These are phyloP conservation scores for Xestia xanthographa DNA, from an alignment of 2,888 invertebrate genomes.

Conservation along the genomic window DNA sequence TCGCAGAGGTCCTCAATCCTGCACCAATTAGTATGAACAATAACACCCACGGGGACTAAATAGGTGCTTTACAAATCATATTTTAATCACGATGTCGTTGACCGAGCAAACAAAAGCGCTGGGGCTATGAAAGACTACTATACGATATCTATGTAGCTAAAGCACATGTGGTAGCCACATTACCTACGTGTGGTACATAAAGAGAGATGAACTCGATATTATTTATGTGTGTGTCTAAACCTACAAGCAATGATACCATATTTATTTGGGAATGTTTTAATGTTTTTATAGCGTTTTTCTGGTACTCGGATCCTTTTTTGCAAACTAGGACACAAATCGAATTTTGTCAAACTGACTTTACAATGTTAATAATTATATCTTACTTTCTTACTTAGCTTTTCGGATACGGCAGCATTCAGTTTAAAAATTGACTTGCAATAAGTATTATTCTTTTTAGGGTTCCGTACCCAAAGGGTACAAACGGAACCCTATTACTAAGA, in stretches of 20 bases:
- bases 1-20: slow-evolving; percentile 67
- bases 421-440: no score
- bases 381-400: not conserved
- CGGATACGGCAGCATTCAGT: not conserved
- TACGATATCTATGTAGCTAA: slow-evolving; percentile 1
- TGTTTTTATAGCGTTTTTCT: not conserved
- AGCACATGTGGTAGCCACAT: slow-evolving; percentile 61
- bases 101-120: slow-evolving; percentile 65
- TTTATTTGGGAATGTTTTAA: not conserved
- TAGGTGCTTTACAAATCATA: slow-evolving; percentile 71
- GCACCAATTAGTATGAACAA: slow-evolving; percentile 75
- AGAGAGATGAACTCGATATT: slow-evolving; percentile 2
- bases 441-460: no score
- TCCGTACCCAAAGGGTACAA: no score
- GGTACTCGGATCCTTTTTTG: not conserved
- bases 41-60: slow-evolving; percentile 79
- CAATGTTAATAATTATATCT: not conserved
- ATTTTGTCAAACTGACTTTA: not conserved
- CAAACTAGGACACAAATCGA: not conserved
- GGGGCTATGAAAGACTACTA: slow-evolving; percentile 20
- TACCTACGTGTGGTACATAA: slow-evolving; percentile 10
- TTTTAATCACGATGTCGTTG: slow-evolving; percentile 73
- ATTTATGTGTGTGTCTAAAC: not conserved
- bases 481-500: no score
- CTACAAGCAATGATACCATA: not conserved